A percentile compares a stretch with the other conserved stretches of the same genome.
Evolutionary conservation across 2,888 invertebrate genomes (phyloP).

Genomic region (Drosophila yooni): DNA sequence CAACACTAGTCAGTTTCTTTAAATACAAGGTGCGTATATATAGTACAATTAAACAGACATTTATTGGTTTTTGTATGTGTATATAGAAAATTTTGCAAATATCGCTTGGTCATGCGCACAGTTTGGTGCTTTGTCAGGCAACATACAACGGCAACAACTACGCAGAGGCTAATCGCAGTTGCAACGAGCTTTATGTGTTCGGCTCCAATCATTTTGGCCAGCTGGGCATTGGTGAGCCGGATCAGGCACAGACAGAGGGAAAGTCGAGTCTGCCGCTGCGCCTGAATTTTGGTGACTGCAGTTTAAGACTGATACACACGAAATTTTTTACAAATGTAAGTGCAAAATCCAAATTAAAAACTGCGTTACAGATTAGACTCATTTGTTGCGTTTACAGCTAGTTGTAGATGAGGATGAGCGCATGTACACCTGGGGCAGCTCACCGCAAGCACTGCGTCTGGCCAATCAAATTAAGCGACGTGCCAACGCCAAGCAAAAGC

Average conservation of each 20-base stretch:
- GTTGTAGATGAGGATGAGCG: constrained; percentile 88
- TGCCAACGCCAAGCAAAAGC: constrained; percentile 86
- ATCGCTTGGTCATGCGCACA: constrained; percentile 85
- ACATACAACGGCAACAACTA: constrained; percentile 24
- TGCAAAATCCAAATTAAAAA: neutral
- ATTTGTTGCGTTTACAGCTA: constrained; percentile 85
- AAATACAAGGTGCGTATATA: constrained; percentile 83
- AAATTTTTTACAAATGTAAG: constrained; percentile 92
- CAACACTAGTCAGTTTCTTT: constrained; percentile 86
- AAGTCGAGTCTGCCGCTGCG: constrained; percentile 85
- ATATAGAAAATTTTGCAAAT: constrained; percentile 85
- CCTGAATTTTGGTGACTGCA: constrained; percentile 76
- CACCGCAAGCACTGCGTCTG: constrained; percentile 90
- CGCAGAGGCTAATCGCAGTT: constrained; percentile 55
- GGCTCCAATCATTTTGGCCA: constrained; percentile 95
- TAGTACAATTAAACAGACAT: neutral
- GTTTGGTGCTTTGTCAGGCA: constrained; percentile 83
- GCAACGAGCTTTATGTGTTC: constrained; percentile 89
- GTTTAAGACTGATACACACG: constrained; percentile 86
- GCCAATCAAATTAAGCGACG: constrained; percentile 88
- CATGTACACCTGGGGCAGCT: constrained; percentile 91
- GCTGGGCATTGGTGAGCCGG: constrained; percentile 88
- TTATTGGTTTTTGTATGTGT: neutral
- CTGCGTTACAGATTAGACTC: neutral
- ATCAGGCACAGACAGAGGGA: constrained; percentile 45